These are phyloP conservation scores for Poeciliopsis presidionis DNA, from an alignment of 2,797 vertebrate genomes.

Conservation along the genomic window DNA sequence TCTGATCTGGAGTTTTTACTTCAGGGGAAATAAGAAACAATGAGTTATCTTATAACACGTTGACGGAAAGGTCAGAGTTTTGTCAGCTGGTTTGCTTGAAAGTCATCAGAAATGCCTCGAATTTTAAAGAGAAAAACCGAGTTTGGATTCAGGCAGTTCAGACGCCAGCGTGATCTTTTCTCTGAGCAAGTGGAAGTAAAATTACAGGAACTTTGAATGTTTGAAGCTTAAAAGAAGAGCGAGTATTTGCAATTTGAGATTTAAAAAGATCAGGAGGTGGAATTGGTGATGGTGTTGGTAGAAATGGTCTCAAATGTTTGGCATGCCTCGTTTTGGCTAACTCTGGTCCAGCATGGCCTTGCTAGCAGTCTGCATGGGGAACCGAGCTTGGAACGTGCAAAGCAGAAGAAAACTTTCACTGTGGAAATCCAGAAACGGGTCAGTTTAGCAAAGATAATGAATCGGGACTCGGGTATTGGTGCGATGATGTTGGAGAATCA, in stretches of 20 bases:
- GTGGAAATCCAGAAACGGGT: conserved; percentile 76
- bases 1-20: not conserved
- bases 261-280: not conserved
- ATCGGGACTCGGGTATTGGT: conserved; percentile 70
- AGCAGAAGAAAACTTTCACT: conserved; percentile 58
- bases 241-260: not conserved
- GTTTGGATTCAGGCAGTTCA: not conserved
- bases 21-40: not conserved
- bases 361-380: conserved; percentile 12
- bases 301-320: not conserved
- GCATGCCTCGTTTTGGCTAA: not conserved
- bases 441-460: conserved; percentile 65
- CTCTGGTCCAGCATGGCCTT: conserved; percentile 15
- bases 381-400: not conserved
- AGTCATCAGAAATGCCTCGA: not conserved
- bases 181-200: not conserved
- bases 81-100: not conserved
- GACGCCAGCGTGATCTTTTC: not conserved
- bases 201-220: not conserved
- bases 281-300: not conserved
- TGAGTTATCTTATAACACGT: conserved; percentile 2
- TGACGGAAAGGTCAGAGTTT: not conserved
- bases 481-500: conserved; percentile 37
- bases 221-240: not conserved
- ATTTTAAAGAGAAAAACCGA: not conserved